Conservation (phyloP, 1,140 invertebrate species). For the Drosophila athabasca region DNA sequence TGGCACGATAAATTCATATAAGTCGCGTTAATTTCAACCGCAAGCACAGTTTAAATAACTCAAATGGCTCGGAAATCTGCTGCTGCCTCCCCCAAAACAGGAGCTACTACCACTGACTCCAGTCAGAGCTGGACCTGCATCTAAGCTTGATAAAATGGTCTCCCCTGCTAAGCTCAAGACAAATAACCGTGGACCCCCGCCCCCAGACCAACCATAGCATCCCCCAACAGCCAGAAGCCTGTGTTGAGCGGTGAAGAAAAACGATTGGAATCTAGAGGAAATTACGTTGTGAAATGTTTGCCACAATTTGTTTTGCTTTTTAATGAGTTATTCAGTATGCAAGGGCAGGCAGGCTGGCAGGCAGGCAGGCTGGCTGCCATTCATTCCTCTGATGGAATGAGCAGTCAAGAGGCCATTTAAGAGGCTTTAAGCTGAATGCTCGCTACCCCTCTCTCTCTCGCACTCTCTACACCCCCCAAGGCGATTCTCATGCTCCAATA, state of each 20-base stretch:
- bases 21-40: conserved; percentile 77
- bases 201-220: neutral
- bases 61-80: conserved; percentile 54
- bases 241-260: conserved; percentile 14
- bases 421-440: conserved; percentile 17
- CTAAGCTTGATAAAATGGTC: conserved; percentile 70
- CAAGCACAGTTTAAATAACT: conserved; percentile 75
- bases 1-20: conserved; percentile 71
- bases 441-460: neutral
- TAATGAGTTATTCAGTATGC: conserved; percentile 70
- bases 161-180: conserved; percentile 52
- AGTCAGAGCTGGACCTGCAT: conserved; percentile 19
- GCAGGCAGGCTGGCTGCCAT: neutral
- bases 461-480: too few relatives aligned
- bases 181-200: conserved; percentile 43
- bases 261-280: conserved; percentile 57
- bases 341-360: conserved; percentile 15
- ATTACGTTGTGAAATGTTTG: conserved; percentile 71
- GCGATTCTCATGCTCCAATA: conserved; percentile 42
- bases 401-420: neutral
- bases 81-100: neutral
- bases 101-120: conserved; percentile 11
- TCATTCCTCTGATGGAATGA: too few relatives aligned
- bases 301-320: conserved; percentile 76
- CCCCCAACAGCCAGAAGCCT: neutral